Conservation (phyloP, 1,140 invertebrate genomes). For the Rhyacophila brunnea region DNA sequence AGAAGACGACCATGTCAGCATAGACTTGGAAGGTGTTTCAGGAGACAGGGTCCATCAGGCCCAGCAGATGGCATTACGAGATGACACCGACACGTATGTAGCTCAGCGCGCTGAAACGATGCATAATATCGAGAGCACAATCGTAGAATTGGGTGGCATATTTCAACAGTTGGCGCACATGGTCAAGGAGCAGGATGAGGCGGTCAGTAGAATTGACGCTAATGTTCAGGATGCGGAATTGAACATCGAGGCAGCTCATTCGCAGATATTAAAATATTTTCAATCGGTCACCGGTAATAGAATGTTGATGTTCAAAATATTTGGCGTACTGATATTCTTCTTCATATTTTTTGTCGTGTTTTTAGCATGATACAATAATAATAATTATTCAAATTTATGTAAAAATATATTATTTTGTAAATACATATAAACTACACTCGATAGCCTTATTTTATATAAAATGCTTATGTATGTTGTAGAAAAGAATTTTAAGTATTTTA, state of each 20-base stretch:
- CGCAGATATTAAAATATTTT: slow-evolving; percentile 97
- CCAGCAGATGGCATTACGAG: slow-evolving; percentile 71
- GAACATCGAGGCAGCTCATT: slow-evolving; percentile 96
- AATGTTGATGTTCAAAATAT: slow-evolving; percentile 99
- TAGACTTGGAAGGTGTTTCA: slow-evolving; percentile 66
- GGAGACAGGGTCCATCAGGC: slow-evolving; percentile 46
- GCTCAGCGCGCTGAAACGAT: slow-evolving; percentile 94
- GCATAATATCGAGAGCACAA: slow-evolving; percentile 99
- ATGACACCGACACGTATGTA: slow-evolving; percentile 87
- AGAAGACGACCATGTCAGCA: slow-evolving; percentile 74
- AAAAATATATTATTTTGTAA: too few species aligned
- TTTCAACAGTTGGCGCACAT: slow-evolving; percentile 97
- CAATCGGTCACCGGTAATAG: slow-evolving; percentile 95
- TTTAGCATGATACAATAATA: slow-evolving; percentile 62
- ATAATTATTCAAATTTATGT: too few species aligned
- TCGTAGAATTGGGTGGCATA: slow-evolving; percentile 97
- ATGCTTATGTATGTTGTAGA: too few species aligned
- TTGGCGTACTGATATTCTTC: slow-evolving; percentile 97
- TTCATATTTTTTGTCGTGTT: slow-evolving; percentile 99
- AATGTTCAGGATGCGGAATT: slow-evolving; percentile 95
- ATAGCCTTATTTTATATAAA: too few species aligned
- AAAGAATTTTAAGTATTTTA: too few species aligned
- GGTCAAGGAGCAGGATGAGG: slow-evolving; percentile 99
- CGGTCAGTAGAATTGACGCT: slow-evolving; percentile 95
- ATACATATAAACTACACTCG: too few species aligned